phyloP scores from a whole-genome alignment of 2,888 invertebrate genomes.

The Eulithis testata region DNA sequence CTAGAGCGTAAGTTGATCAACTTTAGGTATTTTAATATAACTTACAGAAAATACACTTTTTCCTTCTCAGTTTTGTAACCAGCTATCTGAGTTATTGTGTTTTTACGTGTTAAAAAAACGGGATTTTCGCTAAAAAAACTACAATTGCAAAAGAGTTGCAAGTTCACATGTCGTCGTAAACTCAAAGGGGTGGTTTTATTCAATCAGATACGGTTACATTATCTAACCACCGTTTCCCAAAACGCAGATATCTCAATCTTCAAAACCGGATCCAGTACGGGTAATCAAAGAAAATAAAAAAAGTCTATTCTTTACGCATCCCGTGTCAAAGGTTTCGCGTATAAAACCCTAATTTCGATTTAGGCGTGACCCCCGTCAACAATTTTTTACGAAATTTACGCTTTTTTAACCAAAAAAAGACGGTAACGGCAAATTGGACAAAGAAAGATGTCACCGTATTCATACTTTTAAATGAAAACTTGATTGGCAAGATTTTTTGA shows the following conservation, averaged over 20 bases:
- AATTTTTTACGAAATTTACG: slow-evolving; percentile 74
- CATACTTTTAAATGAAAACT: slow-evolving; percentile 79
- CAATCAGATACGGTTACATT: slow-evolving; percentile 63
- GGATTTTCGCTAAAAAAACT: slow-evolving; percentile 1
- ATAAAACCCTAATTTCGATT: slow-evolving; percentile 81
- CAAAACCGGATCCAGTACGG: slow-evolving; percentile 60
- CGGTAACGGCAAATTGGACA: slow-evolving; percentile 74
- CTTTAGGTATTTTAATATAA: no score
- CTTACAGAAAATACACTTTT: no score
- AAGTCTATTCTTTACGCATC: slow-evolving; percentile 62
- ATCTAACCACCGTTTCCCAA: slow-evolving; percentile 75
- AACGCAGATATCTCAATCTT: slow-evolving; percentile 74
- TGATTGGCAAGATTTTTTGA: slow-evolving; percentile 79
- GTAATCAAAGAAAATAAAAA: slow-evolving; percentile 69
- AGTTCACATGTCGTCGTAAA: slow-evolving; percentile 71
- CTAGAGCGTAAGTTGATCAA: no score
- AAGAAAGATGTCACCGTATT: slow-evolving; percentile 72
- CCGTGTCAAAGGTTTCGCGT: slow-evolving; percentile 76
- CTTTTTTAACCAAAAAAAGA: slow-evolving; percentile 72
- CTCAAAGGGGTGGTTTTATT: slow-evolving; percentile 70
- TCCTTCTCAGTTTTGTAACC: neutral
- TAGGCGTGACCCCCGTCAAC: slow-evolving; percentile 83
- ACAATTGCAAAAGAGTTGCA: slow-evolving; percentile 47
- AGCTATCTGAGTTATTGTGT: no score
- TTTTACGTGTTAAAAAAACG: neutral